Base-by-base conservation (phyloP, 2,888 invertebrate species). In the Apocheima hispidaria region DNA sequence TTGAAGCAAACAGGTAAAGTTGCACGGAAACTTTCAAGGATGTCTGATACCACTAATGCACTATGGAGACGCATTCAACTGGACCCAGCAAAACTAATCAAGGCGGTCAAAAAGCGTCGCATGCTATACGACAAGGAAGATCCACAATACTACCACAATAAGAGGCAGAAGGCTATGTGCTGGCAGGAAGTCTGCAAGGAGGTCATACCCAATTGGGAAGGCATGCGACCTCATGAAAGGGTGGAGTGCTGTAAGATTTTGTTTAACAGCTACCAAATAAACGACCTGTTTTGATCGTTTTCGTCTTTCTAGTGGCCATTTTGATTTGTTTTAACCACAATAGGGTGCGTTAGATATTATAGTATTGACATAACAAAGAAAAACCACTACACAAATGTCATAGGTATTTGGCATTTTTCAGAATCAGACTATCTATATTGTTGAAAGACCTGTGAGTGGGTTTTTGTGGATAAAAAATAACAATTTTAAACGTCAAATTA, bases 171-270 rank as follows among this genome's bases (percentile, higher is more conserved):
- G 56, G 66, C 78, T 10, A 74, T 74, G 48, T 59, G 84, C 56
- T 87, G 87, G 86, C 70, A 70, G 7, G 84, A 83, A 16, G 76
- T 84, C 10, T 79, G 82, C 59, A 69, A 69, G 48, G 85, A 85
- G 41, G 77, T 86, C n/a, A 72, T 72, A 40, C 58, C 69, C 2
- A 72, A 73, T 51, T 86, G 82, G 82, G 81, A 81, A 0, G 55
- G 70, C 30, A 65, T 85, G 67, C 72, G 70, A 21, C 70, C 80
- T 18, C 77, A 82, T 38, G 73, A 81, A 44, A 81, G 75, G 60
- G 72, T 82, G n/a, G 82, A 82, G 48, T 62, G 56, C 28, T 62
- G 61, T 62, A 48, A 57, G 60, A 30, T 4, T 2, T 10, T 14
- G 28, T 41, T 28, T 40, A n/a, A n/a, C n/a, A n/a, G n/a, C n/a